These are phyloP conservation scores for Peribatodes rhomboidaria DNA, from an alignment of 2,888 invertebrate species.

Conservation along the genomic window DNA sequence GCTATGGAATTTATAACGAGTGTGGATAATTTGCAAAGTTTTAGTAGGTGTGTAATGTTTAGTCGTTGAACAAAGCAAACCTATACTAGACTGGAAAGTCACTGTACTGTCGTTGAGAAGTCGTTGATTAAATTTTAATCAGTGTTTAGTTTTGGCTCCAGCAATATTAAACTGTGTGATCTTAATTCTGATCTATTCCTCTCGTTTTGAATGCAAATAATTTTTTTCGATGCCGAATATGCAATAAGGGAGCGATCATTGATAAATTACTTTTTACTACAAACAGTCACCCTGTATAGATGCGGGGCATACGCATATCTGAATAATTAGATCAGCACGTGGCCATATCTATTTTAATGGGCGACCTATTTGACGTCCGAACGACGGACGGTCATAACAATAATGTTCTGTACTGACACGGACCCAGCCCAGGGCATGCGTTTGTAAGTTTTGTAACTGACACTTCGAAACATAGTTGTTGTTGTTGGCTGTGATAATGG, in stretches of 20 bases:
- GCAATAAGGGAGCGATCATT: too few species aligned
- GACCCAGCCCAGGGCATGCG: background rate
- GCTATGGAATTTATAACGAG: slow-evolving; percentile 13
- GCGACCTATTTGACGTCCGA: slow-evolving; percentile 50
- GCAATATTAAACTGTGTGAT: too few species aligned
- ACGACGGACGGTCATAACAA: slow-evolving; percentile 37
- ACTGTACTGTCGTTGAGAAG: too few species aligned
- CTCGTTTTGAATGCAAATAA: too few species aligned
- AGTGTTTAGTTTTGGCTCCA: background rate
- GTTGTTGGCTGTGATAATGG: background rate
- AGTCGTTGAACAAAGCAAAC: background rate
- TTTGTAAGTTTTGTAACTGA: slow-evolving; percentile 7
- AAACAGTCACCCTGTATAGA: slow-evolving; percentile 26
- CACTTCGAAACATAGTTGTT: slow-evolving; percentile 11
- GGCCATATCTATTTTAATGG: slow-evolving; percentile 54
- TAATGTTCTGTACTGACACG: slow-evolving; percentile 25
- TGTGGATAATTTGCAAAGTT: slow-evolving; percentile 4
- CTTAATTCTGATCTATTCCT: too few species aligned
- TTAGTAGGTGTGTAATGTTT: background rate
- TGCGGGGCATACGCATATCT: slow-evolving; percentile 35
- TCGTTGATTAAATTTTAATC: background rate
- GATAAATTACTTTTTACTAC: too few species aligned
- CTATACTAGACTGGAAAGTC: too few species aligned
- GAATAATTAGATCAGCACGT: slow-evolving; percentile 56
- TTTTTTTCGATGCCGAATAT: too few species aligned